A percentile compares a stretch with the other conserved stretches of the same genome.
Evolutionary conservation across 2,113 vertebrate genomes (phyloP).

Genomic region (Toxotes chatareus): DNA sequence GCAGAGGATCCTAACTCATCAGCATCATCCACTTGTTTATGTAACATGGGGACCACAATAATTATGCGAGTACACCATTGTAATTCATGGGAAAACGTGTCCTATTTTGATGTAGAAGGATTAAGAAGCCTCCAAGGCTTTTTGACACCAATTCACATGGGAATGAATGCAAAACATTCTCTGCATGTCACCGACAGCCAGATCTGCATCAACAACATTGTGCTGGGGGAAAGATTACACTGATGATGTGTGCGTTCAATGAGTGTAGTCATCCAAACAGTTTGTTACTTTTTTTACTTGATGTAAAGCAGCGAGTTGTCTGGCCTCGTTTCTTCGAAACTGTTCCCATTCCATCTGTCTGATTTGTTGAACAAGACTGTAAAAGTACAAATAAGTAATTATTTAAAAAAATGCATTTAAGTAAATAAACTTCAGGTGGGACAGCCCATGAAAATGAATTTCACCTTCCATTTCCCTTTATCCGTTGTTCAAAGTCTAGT

Average conservation of each 20-base stretch:
- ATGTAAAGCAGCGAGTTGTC: constrained; percentile 56
- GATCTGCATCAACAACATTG: constrained; percentile 72
- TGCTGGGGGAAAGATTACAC: constrained; percentile 70
- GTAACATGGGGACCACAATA: constrained; percentile 41
- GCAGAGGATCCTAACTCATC: constrained; percentile 3
- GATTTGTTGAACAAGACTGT: constrained; percentile 15
- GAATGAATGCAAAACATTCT: constrained; percentile 69
- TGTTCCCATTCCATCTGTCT: constrained; percentile 47
- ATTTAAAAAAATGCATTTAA: not conserved
- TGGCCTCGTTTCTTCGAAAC: constrained; percentile 57
- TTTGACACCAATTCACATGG: constrained; percentile 77
- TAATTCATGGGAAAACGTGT: constrained; percentile 76
- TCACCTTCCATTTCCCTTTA: not conserved
- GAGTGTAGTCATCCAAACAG: constrained; percentile 62
- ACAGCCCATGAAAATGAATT: not conserved
- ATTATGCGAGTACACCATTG: constrained; percentile 70
- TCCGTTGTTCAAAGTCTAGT: not conserved
- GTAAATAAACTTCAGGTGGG: constrained; percentile 2
- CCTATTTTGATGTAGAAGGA: constrained; percentile 75
- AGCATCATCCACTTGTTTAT: constrained; percentile 47
- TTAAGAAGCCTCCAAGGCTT: constrained; percentile 74
- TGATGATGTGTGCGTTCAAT: constrained; percentile 43
- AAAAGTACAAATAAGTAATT: not conserved
- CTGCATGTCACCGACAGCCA: constrained; percentile 63
- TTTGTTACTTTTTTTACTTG: constrained; percentile 51